A percentile compares a stretch with the other conserved stretches of the same genome.
phyloP scores from a whole-genome alignment of 2,888 invertebrate species.

The Dryomyza anilis region DNA sequence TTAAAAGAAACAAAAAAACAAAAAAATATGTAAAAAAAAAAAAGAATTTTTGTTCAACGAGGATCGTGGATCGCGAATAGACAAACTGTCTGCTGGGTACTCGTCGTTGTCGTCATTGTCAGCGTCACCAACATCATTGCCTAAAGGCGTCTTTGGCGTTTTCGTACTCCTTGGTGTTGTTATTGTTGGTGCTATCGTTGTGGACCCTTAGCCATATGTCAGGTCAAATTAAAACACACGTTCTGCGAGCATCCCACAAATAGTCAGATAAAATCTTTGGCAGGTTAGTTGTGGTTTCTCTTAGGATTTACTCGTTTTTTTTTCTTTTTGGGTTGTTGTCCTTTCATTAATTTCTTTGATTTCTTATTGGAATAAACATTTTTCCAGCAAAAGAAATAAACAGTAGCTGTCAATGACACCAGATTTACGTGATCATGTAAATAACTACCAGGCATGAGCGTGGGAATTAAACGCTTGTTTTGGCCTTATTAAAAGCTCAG shows the following conservation, averaged over 20 bases:
- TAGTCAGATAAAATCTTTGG: conserved; percentile 15
- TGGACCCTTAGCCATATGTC: conserved; percentile 17
- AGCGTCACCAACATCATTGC: background rate
- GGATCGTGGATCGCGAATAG: conserved; percentile 11
- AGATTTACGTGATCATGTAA: background rate
- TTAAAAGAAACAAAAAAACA: background rate
- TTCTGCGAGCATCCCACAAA: conserved; percentile 27
- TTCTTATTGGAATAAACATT: too few relatives aligned
- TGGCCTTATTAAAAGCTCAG: too few relatives aligned
- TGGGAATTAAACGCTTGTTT: background rate
- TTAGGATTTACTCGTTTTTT: background rate
- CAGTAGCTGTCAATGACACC: background rate
- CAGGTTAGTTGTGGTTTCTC: background rate
- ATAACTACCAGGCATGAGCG: background rate
- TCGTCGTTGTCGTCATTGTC: conserved; percentile 2
- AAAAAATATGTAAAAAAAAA: background rate
- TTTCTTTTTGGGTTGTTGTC: background rate
- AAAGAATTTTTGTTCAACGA: background rate
- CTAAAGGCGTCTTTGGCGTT: background rate
- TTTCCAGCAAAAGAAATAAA: background rate
- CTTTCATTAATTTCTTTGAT: too few relatives aligned
- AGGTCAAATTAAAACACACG: conserved; percentile 28
- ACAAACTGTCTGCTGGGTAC: conserved; percentile 16
- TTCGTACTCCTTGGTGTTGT: background rate
- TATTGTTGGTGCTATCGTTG: background rate